Evolutionary conservation across 2,797 vertebrate genomes (phyloP).

Genomic region (Antrozous pallidus): DNA sequence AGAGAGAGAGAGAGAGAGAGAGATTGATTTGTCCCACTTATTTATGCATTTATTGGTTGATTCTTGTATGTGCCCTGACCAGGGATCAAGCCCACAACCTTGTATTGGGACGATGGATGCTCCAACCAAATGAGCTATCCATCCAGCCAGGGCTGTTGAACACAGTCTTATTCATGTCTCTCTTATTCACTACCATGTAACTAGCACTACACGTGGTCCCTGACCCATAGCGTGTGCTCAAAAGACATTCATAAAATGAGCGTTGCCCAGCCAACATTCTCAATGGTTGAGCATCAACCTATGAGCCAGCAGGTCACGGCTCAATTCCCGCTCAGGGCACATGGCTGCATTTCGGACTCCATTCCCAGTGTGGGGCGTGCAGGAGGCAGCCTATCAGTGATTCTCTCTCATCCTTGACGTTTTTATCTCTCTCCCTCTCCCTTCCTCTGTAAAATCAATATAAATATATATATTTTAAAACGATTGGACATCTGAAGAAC

Average conservation of each 20-base stretch:
- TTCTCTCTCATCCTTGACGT: not conserved
- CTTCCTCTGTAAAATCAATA: not conserved
- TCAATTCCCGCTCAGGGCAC: not conserved
- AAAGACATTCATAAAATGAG: slow-evolving; percentile 36
- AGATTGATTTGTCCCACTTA: not conserved
- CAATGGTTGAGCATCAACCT: not conserved
- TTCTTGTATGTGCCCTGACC: not conserved
- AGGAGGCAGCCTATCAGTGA: not conserved
- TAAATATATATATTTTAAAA: not conserved
- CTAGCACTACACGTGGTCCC: not conserved
- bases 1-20: no score
- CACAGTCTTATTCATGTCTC: slow-evolving; percentile 11
- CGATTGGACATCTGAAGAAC: slow-evolving; percentile 47
- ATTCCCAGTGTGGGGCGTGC: not conserved
- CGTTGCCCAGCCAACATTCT: not conserved
- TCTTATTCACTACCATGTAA: not conserved
- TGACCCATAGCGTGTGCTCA: not conserved
- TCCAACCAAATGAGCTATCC: not conserved
- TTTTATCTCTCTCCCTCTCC: not conserved
- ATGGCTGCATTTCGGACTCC: not conserved
- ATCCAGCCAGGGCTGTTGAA: not conserved
- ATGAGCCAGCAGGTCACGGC: not conserved
- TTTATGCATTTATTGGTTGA: not conserved
- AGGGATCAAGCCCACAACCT: not conserved
- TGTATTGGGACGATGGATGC: not conserved